phyloP scores from a whole-genome alignment of 2,888 invertebrate species.

The Andrena bicolor region DNA sequence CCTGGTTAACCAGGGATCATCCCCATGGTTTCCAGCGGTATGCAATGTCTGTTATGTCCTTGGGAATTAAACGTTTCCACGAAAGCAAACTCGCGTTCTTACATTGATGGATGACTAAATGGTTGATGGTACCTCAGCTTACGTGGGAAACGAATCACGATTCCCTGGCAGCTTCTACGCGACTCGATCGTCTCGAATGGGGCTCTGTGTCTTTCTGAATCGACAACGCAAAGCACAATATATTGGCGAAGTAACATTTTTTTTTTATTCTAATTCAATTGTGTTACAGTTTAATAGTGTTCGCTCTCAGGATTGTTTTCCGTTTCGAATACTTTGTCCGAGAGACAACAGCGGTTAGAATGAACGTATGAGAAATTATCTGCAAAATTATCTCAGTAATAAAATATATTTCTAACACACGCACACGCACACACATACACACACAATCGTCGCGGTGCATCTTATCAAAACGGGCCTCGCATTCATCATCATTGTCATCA shows the following conservation, averaged over 20 bases:
- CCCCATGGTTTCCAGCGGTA: not conserved
- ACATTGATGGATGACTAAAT: not conserved
- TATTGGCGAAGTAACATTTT: slow-evolving; percentile 47
- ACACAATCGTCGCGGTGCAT: slow-evolving; percentile 54
- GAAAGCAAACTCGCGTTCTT: not conserved
- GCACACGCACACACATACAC: not conserved
- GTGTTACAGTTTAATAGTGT: slow-evolving; percentile 51
- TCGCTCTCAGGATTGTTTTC: slow-evolving; percentile 35
- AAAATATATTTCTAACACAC: slow-evolving; percentile 81
- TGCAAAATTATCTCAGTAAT: slow-evolving; percentile 80
- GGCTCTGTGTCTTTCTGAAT: not conserved
- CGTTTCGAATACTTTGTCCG: slow-evolving; percentile 21
- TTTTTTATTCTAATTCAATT: slow-evolving; percentile 50
- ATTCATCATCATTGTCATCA: slow-evolving; percentile 40
- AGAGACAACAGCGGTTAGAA: slow-evolving; percentile 39
- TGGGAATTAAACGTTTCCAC: slow-evolving; percentile 26
- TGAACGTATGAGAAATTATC: slow-evolving; percentile 56
- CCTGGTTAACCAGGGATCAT: slow-evolving; percentile 24
- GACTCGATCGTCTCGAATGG: no score
- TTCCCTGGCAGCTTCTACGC: no score
- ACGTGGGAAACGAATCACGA: no score
- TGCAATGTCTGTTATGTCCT: not conserved
- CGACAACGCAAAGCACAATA: slow-evolving; percentile 23
- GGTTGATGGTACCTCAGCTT: not conserved
- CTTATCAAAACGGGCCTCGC: slow-evolving; percentile 56